Evolutionary conservation across 2,797 vertebrate genomes (phyloP).

Genomic region (Aphelocoma californica): DNA sequence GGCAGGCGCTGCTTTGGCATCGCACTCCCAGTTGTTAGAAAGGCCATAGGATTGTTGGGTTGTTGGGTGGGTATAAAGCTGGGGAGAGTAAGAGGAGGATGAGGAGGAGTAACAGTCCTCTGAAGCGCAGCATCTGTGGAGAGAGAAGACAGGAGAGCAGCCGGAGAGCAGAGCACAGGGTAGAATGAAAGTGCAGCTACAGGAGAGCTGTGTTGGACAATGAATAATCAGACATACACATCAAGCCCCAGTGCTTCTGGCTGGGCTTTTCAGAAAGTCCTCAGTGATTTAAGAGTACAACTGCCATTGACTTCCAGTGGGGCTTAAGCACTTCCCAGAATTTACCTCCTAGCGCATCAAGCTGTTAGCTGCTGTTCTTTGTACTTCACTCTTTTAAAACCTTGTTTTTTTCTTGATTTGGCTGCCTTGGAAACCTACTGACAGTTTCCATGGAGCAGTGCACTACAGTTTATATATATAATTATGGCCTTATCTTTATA

Average conservation of each 20-base stretch:
- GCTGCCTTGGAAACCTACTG: slow-evolving; percentile 57
- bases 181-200: not conserved
- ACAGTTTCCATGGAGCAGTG: slow-evolving; percentile 52
- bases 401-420: not conserved
- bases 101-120: not conserved
- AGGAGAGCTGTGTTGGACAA: not conserved
- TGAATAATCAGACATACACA: not conserved
- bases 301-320: not conserved
- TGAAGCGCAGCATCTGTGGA: not conserved
- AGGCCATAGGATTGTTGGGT: not conserved
- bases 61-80: not conserved
- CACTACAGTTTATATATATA: not conserved
- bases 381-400: not conserved
- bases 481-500: not conserved
- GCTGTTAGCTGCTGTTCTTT: not conserved
- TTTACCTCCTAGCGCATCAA: not conserved
- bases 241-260: not conserved
- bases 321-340: not conserved
- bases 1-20: not conserved
- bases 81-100: not conserved
- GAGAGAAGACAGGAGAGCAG: not conserved
- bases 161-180: fast-evolving
- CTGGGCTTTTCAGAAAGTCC: not conserved
- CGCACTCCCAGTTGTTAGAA: not conserved
- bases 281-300: slow-evolving; percentile 8